Percentiles rank a stretch among this genome's conserved stretches.
phyloP scores from a whole-genome alignment of 2,888 invertebrate species.

The Heliconius charithonia region DNA sequence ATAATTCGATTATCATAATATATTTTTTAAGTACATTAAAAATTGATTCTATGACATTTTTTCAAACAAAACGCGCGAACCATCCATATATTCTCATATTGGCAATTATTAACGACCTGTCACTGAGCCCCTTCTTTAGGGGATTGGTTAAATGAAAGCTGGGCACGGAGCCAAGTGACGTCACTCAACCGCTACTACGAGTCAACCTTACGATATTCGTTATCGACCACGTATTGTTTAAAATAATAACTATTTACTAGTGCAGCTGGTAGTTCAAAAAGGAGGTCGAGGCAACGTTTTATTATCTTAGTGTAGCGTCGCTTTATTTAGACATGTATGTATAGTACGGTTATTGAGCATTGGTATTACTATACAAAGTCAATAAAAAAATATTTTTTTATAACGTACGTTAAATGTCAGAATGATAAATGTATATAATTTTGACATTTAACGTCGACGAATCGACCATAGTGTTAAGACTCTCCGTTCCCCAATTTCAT shows the following conservation, averaged over 20 bases:
- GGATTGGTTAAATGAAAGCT: conserved; percentile 40
- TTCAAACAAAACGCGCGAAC: neutral
- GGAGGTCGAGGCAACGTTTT: conserved; percentile 31
- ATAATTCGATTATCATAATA: neutral
- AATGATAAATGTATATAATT: no score
- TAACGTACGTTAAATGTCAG: no score
- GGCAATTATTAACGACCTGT: conserved; percentile 43
- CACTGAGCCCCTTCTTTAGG: conserved; percentile 42
- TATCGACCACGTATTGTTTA: conserved; percentile 4
- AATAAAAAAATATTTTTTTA: no score
- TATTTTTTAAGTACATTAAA: neutral
- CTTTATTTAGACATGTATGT: conserved; percentile 8
- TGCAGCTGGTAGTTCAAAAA: neutral
- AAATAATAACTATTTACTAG: neutral
- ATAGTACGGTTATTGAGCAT: conserved; percentile 11
- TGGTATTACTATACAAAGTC: neutral
- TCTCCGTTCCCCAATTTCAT: no score
- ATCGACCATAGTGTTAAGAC: no score
- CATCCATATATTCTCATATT: conserved; percentile 27
- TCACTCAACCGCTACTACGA: conserved; percentile 20
- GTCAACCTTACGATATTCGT: conserved; percentile 3
- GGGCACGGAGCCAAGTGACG: conserved; percentile 44
- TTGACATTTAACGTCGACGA: no score
- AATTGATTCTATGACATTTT: neutral
- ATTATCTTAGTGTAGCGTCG: neutral